A percentile compares a stretch with the other conserved stretches of the same genome.
phyloP scores from a whole-genome alignment of 1,140 invertebrate species.

The Drosophila ironensis region DNA sequence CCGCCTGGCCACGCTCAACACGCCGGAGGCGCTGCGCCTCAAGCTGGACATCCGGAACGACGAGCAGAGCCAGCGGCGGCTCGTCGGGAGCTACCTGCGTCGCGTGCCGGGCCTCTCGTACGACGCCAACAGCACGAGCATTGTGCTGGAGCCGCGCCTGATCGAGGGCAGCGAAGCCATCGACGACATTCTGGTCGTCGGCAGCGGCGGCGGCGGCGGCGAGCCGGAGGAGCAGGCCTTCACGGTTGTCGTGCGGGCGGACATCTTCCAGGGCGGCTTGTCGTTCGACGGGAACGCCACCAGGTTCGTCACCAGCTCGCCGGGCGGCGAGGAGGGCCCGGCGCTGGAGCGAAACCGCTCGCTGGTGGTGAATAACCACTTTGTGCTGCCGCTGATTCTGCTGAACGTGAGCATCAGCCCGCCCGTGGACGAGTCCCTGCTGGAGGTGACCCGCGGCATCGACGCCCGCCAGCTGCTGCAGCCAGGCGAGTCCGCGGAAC shows the following conservation, averaged over 20 bases:
- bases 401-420: slow-evolving; percentile 52
- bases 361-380: slow-evolving; percentile 60
- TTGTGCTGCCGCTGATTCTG: slow-evolving; percentile 48
- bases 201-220: too few relatives aligned
- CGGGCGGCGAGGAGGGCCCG: slow-evolving; percentile 10
- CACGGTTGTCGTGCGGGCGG: slow-evolving; percentile 62
- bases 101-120: slow-evolving; percentile 60
- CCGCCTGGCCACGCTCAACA: slow-evolving; percentile 50
- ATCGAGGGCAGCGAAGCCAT: slow-evolving; percentile 55
- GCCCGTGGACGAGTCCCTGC: slow-evolving; percentile 36
- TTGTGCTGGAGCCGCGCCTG: slow-evolving; percentile 52
- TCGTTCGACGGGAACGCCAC: slow-evolving; percentile 59
- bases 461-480: slow-evolving; percentile 46
- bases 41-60: slow-evolving; percentile 65
- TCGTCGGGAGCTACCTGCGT: slow-evolving; percentile 54
- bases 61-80: slow-evolving; percentile 29
- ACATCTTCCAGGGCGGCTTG: slow-evolving; percentile 68
- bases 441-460: slow-evolving; percentile 71
- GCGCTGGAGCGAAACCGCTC: slow-evolving; percentile 35
- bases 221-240: slow-evolving; percentile 24
- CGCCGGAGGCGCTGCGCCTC: slow-evolving; percentile 34
- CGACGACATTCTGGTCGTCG: slow-evolving; percentile 50
- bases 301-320: slow-evolving; percentile 45
- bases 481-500: slow-evolving; percentile 56
- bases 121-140: slow-evolving; percentile 51